Evolutionary conservation across 2,797 vertebrate species (phyloP).

Genomic region (Notolabrus celidotus): DNA sequence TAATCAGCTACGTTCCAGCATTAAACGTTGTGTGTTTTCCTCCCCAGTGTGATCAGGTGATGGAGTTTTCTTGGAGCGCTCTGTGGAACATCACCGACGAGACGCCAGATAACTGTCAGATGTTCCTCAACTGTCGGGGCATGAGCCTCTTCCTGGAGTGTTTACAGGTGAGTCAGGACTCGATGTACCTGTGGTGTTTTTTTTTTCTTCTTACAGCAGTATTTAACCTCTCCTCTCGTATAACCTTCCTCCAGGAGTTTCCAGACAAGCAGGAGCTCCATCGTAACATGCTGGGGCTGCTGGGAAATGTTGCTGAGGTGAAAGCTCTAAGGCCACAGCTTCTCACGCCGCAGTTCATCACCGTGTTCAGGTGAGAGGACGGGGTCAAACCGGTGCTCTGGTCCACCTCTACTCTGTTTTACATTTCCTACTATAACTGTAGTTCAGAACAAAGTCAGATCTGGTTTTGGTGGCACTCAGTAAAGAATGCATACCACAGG

Average conservation of each 20-base stretch:
- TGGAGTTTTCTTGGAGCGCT: conserved; percentile 99
- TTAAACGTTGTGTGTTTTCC: not conserved
- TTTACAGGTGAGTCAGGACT: conserved; percentile 85
- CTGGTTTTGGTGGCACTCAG: not conserved
- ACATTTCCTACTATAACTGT: no score
- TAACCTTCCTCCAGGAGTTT: conserved; percentile 87
- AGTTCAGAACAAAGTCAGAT: not conserved
- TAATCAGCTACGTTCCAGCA: no score
- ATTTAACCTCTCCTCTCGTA: not conserved
- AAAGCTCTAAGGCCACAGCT: conserved; percentile 93
- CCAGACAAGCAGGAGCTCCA: conserved; percentile 98
- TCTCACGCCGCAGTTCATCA: conserved; percentile 96
- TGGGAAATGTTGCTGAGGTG: conserved; percentile 98
- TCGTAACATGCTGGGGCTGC: conserved; percentile 96
- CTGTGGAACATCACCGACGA: conserved; percentile 99
- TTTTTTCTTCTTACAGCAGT: not conserved
- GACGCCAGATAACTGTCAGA: conserved; percentile 98
- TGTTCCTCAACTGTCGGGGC: conserved; percentile 97
- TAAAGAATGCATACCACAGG: not conserved
- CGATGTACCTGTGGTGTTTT: no score
- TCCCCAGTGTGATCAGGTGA: conserved; percentile 96
- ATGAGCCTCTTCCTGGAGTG: conserved; percentile 98
- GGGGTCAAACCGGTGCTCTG: not conserved
- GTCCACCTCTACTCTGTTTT: not conserved
- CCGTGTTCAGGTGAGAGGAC: conserved; percentile 92